These are phyloP conservation scores for Crepidodera aurea DNA, from an alignment of 2,888 invertebrate genomes.

Conservation along the genomic window DNA sequence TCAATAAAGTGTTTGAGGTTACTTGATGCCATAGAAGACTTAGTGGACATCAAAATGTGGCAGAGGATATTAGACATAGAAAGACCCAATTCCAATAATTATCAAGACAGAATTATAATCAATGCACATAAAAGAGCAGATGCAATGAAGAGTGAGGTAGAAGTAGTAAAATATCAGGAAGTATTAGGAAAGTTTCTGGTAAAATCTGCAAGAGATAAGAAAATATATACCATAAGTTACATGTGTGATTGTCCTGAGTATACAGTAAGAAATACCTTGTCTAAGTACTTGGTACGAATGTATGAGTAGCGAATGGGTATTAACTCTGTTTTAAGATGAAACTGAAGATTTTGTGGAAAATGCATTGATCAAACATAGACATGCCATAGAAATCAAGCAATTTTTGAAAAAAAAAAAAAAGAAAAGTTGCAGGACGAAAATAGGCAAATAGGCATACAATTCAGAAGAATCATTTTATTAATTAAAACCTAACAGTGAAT, in stretches of 20 bases:
- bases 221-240: background rate
- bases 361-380: too few species aligned
- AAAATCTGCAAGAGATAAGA: background rate
- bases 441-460: too few species aligned
- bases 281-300: background rate
- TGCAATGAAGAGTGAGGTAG: conserved; percentile 27
- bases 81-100: conserved; percentile 36
- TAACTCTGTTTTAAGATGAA: conserved; percentile 2
- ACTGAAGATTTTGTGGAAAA: background rate
- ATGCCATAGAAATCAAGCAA: too few species aligned
- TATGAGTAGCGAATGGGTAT: background rate
- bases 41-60: conserved; percentile 40
- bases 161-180: conserved; percentile 17
- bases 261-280: background rate
- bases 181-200: background rate
- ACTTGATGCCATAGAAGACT: conserved; percentile 32
- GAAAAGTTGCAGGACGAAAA: too few species aligned
- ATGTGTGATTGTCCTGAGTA: background rate
- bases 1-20: too few species aligned
- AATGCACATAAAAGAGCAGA: conserved; percentile 36
- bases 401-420: too few species aligned
- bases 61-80: conserved; percentile 34
- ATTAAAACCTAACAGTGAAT: too few species aligned
- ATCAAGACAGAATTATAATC: conserved; percentile 32
- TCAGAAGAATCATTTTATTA: too few species aligned